Evolutionary conservation across 1,140 invertebrate genomes (phyloP).

Genomic region (Drosophila saltans): DNA sequence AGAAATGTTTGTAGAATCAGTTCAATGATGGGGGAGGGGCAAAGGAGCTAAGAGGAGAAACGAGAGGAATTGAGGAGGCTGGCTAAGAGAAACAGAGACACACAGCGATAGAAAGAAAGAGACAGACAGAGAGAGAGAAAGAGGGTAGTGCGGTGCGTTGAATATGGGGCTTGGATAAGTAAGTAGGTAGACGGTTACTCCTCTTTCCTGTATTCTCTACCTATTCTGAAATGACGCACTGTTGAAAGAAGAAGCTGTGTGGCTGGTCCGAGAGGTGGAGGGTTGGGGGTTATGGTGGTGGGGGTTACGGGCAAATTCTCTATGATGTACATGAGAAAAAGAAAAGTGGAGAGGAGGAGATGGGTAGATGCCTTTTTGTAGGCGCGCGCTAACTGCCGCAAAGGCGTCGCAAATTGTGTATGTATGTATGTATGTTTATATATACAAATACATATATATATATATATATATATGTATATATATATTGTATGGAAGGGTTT

Average conservation of each 20-base stretch:
- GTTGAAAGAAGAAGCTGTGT: constrained; percentile 11
- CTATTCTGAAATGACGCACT: constrained; percentile 12
- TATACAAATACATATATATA: background rate
- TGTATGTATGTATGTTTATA: background rate
- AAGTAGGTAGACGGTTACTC: constrained; percentile 11
- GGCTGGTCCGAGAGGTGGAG: background rate
- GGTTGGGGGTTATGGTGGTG: background rate
- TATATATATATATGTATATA: background rate
- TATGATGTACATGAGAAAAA: background rate
- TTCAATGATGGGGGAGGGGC: background rate
- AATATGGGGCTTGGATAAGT: constrained; percentile 12
- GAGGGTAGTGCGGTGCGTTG: background rate
- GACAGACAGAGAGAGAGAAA: background rate
- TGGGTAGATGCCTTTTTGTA: constrained; percentile 10
- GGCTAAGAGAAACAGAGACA: background rate
- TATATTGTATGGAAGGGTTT: constrained; percentile 28
- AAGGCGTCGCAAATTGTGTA: constrained; percentile 12
- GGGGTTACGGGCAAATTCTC: background rate
- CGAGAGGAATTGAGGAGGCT: background rate
- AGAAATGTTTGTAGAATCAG: constrained; percentile 10
- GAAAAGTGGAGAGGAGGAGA: background rate
- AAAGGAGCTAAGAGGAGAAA: background rate
- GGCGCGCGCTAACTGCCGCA: constrained; percentile 19
- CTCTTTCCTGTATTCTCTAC: constrained; percentile 5
- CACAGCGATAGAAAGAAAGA: background rate